Evolutionary conservation across 2,888 invertebrate species (phyloP).

Genomic region (Thera britannica): DNA sequence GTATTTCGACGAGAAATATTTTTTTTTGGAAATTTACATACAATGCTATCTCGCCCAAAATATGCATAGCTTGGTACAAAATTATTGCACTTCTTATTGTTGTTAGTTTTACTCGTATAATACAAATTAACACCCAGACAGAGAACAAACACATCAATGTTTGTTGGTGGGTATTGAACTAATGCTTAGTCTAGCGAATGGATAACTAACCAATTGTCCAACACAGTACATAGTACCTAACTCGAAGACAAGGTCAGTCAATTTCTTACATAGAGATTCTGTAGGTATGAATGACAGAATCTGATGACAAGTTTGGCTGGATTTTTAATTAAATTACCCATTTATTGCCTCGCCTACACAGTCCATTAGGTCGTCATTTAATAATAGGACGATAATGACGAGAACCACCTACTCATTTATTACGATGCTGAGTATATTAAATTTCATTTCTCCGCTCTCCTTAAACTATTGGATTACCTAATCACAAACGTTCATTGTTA

Average conservation of each 20-base stretch:
- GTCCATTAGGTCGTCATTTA: slow-evolving; percentile 10
- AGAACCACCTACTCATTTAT: slow-evolving; percentile 12
- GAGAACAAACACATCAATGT: too few relatives aligned
- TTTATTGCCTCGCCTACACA: slow-evolving; percentile 5
- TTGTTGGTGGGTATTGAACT: too few relatives aligned
- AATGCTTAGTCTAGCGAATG: too few relatives aligned
- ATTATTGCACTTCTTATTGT: too few relatives aligned
- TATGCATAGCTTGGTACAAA: too few relatives aligned
- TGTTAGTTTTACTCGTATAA: too few relatives aligned
- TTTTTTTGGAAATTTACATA: too few relatives aligned
- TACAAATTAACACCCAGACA: too few relatives aligned
- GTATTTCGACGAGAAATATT: too few relatives aligned
- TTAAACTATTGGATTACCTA: slow-evolving; percentile 29
- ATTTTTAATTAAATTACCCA: neutral
- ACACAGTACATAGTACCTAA: too few relatives aligned
- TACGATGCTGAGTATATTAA: slow-evolving; percentile 13
- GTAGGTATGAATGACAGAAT: neutral
- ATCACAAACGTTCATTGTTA: slow-evolving; percentile 29
- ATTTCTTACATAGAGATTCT: neutral
- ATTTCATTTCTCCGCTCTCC: slow-evolving; percentile 25
- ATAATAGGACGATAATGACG: slow-evolving; percentile 8
- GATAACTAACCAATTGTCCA: too few relatives aligned
- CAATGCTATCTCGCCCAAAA: too few relatives aligned
- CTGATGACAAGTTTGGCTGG: neutral
- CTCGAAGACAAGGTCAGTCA: neutral